These are phyloP conservation scores for Corythoichthys intestinalis DNA, from an alignment of 2,113 vertebrate genomes.

Conservation along the genomic window DNA sequence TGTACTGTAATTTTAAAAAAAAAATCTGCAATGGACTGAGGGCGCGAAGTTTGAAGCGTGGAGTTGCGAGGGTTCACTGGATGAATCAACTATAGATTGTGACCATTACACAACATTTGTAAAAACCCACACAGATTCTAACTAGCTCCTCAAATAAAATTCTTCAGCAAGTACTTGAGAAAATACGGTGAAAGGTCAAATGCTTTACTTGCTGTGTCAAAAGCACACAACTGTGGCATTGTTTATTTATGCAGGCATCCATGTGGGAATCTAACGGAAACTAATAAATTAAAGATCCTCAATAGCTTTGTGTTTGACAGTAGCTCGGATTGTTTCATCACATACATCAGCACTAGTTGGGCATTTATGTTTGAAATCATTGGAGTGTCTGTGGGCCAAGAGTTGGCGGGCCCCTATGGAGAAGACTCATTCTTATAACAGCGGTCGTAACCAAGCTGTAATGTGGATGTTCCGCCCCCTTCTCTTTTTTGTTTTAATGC, in stretches of 20 bases:
- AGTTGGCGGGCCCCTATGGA: constrained; percentile 11
- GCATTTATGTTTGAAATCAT: constrained; percentile 5
- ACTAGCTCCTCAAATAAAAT: background rate
- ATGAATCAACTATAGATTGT: no score
- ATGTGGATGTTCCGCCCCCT: constrained; percentile 7
- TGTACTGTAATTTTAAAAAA: no score
- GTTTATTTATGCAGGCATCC: constrained; percentile 23
- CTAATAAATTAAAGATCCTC: constrained; percentile 19
- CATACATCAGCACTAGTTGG: constrained; percentile 8
- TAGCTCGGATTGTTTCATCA: constrained; percentile 29
- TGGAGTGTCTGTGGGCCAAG: constrained; percentile 9
- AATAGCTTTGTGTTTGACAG: constrained; percentile 19
- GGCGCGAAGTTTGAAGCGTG: no score
- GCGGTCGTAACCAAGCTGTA: constrained; percentile 19
- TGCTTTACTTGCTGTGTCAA: background rate
- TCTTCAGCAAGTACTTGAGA: background rate
- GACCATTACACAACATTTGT: no score
- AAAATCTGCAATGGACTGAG: no score
- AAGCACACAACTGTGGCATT: constrained; percentile 18
- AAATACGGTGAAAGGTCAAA: background rate
- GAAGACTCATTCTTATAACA: constrained; percentile 15
- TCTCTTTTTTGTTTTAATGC: background rate
- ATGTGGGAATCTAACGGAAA: constrained; percentile 21
- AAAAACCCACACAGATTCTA: no score
- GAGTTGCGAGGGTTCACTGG: no score